A percentile compares a stretch with the other conserved stretches of the same genome.
Evolutionary conservation across 2,797 vertebrate genomes (phyloP).

Genomic region (Gymnopithys bicolor): DNA sequence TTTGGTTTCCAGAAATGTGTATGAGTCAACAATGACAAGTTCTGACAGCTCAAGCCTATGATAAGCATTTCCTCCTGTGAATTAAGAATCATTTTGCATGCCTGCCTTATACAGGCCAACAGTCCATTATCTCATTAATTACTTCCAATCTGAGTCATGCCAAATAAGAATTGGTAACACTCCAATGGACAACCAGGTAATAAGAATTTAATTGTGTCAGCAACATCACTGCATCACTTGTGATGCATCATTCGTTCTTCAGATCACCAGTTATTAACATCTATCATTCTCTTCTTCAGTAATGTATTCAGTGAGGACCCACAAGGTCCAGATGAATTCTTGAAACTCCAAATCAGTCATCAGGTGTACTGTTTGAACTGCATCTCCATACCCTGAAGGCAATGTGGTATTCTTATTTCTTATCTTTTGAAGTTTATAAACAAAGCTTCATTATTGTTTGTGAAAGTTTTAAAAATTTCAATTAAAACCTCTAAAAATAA

Average conservation of each 20-base stretch:
- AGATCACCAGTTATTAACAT: neutral
- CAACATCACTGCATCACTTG: neutral
- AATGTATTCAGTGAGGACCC: neutral
- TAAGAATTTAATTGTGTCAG: slow-evolving; percentile 11
- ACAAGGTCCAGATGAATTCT: neutral
- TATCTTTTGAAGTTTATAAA: neutral
- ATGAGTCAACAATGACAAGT: neutral
- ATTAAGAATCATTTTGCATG: neutral
- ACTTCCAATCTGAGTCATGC: neutral
- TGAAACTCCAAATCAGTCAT: rapidly evolving
- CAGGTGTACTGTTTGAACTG: neutral
- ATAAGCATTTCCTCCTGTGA: neutral
- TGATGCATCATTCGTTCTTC: neutral
- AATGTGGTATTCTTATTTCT: neutral
- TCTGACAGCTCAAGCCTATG: neutral
- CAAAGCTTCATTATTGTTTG: neutral
- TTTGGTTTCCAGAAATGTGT: neutral
- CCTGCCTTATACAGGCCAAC: neutral
- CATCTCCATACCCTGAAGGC: neutral
- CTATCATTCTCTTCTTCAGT: neutral
- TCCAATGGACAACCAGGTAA: neutral
- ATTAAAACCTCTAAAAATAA: neutral
- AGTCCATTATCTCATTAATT: neutral
- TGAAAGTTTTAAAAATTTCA: neutral
- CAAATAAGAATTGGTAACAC: neutral